These are phyloP conservation scores for Spialia ferax DNA, from an alignment of 2,888 invertebrate genomes.

Conservation along the genomic window DNA sequence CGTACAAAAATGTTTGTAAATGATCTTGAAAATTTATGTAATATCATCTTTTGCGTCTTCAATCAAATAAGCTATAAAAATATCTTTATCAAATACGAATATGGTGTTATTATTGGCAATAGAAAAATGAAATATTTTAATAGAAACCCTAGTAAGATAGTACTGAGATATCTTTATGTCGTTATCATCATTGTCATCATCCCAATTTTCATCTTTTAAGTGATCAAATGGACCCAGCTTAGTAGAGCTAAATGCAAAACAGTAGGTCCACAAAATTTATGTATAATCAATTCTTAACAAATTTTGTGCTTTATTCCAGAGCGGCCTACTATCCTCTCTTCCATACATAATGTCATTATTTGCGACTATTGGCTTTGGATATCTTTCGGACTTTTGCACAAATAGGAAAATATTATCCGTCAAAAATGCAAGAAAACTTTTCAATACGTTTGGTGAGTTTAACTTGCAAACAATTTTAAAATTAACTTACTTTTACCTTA, in stretches of 20 bases:
- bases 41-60: not conserved
- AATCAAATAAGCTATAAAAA: not conserved
- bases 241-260: too few relatives aligned
- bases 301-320: slow-evolving; percentile 76
- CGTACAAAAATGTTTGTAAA: not conserved
- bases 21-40: slow-evolving; percentile 4
- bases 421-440: slow-evolving; percentile 69
- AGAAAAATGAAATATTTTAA: too few relatives aligned
- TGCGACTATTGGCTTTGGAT: slow-evolving; percentile 83
- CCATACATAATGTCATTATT: slow-evolving; percentile 87
- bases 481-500: not conserved
- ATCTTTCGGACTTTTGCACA: slow-evolving; percentile 80
- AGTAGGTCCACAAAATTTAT: too few relatives aligned
- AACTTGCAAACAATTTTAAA: not conserved
- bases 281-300: not conserved
- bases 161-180: too few relatives aligned
- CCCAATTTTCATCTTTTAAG: too few relatives aligned
- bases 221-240: too few relatives aligned
- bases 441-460: slow-evolving; percentile 76
- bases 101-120: not conserved
- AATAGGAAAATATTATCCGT: slow-evolving; percentile 61
- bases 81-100: not conserved
- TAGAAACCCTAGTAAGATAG: too few relatives aligned
- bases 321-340: slow-evolving; percentile 86
- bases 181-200: too few relatives aligned